Percentiles rank a stretch among this genome's conserved stretches.
These are phyloP conservation scores for Caretta caretta DNA, from an alignment of 2,113 vertebrate genomes.

Conservation along the genomic window DNA sequence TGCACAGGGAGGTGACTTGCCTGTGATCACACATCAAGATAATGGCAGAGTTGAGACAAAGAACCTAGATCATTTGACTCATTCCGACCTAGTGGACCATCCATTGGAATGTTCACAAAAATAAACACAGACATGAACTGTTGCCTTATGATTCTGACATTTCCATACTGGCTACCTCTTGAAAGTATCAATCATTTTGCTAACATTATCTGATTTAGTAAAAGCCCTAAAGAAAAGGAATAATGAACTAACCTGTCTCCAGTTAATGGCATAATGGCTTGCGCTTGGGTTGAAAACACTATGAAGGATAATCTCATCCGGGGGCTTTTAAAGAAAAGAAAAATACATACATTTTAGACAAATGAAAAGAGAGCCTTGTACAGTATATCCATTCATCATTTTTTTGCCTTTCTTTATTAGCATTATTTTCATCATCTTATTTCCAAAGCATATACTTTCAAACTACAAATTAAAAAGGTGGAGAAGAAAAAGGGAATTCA, in stretches of 20 bases:
- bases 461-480: neutral
- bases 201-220: slow-evolving; percentile 33
- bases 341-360: slow-evolving; percentile 1
- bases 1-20: neutral
- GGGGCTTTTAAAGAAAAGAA: slow-evolving; percentile 81
- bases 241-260: slow-evolving; percentile 89
- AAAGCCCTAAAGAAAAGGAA: slow-evolving; percentile 43
- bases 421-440: neutral
- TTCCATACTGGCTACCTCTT: neutral
- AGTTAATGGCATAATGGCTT: slow-evolving; percentile 88
- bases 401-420: neutral
- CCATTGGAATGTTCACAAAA: neutral
- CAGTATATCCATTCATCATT: neutral
- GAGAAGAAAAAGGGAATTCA: neutral
- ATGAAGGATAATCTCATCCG: slow-evolving; percentile 95
- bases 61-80: neutral
- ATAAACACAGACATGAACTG: neutral
- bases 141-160: neutral
- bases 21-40: neutral
- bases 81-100: neutral
- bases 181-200: slow-evolving; percentile 22
- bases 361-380: neutral
- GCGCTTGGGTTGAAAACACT: slow-evolving; percentile 89
- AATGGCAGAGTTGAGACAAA: neutral
- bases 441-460: neutral